phyloP scores from a whole-genome alignment of 2,113 vertebrate genomes.

The Hippolais icterina region DNA sequence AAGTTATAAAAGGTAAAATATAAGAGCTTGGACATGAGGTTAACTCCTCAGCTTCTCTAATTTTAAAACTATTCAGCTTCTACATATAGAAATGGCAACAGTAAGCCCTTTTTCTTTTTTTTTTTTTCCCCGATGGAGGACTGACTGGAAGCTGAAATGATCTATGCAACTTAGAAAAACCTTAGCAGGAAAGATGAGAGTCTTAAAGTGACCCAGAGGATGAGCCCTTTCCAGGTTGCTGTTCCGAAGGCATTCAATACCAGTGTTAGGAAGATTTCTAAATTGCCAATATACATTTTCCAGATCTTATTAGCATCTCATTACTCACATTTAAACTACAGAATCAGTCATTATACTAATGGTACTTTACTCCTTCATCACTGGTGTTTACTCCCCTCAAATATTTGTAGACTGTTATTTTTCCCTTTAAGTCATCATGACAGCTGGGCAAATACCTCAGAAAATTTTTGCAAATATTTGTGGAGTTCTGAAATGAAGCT shows the following conservation, averaged over 20 bases:
- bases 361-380: not conserved
- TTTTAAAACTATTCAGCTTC: not conserved
- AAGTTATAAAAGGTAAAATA: not conserved
- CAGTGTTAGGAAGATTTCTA: not conserved
- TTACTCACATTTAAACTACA: not conserved
- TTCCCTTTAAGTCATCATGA: not conserved
- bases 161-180: not conserved
- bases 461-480: constrained; percentile 23
- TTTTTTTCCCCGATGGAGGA: accelerated
- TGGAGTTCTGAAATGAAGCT: not conserved
- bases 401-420: constrained; percentile 28
- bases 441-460: not conserved
- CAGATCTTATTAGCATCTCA: not conserved
- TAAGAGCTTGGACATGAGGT: not conserved
- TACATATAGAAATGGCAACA: not conserved
- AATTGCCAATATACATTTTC: not conserved
- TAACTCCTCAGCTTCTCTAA: not conserved
- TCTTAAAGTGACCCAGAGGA: not conserved
- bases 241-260: not conserved
- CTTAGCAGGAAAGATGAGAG: not conserved
- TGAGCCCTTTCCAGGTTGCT: not conserved
- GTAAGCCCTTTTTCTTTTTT: not conserved
- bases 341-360: not conserved
- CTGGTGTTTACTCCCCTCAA: constrained; percentile 5
- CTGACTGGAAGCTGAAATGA: not conserved